phyloP scores from a whole-genome alignment of 2,888 invertebrate genomes.

The Noctua comes region DNA sequence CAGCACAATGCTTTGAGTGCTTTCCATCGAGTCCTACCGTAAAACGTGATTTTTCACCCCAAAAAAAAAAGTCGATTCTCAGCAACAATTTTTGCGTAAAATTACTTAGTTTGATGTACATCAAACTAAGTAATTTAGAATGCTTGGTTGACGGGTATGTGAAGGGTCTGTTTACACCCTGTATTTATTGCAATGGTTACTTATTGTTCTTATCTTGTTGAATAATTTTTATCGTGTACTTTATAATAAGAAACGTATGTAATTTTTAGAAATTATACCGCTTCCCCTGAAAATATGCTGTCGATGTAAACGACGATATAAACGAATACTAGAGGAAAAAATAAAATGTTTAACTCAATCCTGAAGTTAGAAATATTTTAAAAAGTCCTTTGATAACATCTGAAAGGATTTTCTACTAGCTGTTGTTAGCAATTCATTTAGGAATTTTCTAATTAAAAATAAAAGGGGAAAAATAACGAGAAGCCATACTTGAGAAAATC shows the following conservation, averaged over 20 bases:
- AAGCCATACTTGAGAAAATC: conserved; percentile 66
- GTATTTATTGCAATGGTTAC: neutral
- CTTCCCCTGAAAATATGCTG: neutral
- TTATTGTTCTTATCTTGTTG: neutral
- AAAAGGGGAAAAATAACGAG: conserved; percentile 62
- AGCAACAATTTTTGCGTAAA: no score
- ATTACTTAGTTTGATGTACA: no score
- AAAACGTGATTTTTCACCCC: no score
- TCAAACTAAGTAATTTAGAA: no score
- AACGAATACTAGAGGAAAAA: conserved; percentile 1
- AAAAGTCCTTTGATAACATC: neutral
- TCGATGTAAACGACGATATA: neutral
- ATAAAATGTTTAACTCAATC: neutral
- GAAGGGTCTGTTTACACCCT: no score
- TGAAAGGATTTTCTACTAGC: neutral
- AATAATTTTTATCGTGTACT: neutral
- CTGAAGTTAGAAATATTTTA: neutral
- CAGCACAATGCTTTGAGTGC: no score
- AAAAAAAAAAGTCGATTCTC: no score
- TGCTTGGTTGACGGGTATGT: no score
- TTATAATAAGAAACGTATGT: neutral
- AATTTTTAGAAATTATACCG: neutral
- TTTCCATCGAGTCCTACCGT: no score
- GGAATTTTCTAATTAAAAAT: conserved; percentile 67
- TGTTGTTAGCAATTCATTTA: conserved; percentile 45